Evolutionary conservation across 2,797 vertebrate species (phyloP), one percentile per base, ranked within the genome.

Genomic region (Helicolenus hilgendorfi): DNA sequence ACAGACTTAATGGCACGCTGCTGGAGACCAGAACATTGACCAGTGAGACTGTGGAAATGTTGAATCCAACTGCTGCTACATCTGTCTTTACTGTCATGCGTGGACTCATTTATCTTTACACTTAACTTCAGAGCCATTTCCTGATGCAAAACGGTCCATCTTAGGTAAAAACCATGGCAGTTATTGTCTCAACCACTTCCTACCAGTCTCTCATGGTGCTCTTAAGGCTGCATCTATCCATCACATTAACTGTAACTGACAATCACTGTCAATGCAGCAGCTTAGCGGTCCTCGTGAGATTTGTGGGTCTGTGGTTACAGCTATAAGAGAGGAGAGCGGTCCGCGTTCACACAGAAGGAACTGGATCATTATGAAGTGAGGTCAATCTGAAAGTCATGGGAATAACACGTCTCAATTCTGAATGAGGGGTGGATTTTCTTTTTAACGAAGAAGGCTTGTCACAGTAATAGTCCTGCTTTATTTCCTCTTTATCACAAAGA

Each of bases 391-490:
- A 88, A 88, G 88, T 91, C 89, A 78, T 31, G 80, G 81, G 83
- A 92, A 88, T 89, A 86, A 45, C 77, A 24, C 29, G 13, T 86
- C 79, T 90, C 59, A 11, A 13, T 71, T 77, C 68, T 56, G 68
- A 79, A 72, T 33, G 10, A 55, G 31, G 22, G 29, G 11, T 31
- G 35, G 87, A 77, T 79, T 89, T 85, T 77, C 53, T 70, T 67
- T 89, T 92, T 94, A 95, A 92, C 91, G 85, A 91, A 79, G 72
- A 75, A 58, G 82, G 83, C 86, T 91, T 90, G 90, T 94, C 83
- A 87, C 85, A 91, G 86, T 92, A 94, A 94, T 92, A 92, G 85
- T 67, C 69, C 83, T 77, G 79, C 89, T 89, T 94, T 77, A 78
- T 85, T 83, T 94, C 87, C 49, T 84, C 35, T 82, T 45, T 69